Percentiles rank a stretch among this genome's conserved stretches.
phyloP scores from a whole-genome alignment of 1,140 invertebrate genomes.

The Yoshiicerus persimilis region DNA sequence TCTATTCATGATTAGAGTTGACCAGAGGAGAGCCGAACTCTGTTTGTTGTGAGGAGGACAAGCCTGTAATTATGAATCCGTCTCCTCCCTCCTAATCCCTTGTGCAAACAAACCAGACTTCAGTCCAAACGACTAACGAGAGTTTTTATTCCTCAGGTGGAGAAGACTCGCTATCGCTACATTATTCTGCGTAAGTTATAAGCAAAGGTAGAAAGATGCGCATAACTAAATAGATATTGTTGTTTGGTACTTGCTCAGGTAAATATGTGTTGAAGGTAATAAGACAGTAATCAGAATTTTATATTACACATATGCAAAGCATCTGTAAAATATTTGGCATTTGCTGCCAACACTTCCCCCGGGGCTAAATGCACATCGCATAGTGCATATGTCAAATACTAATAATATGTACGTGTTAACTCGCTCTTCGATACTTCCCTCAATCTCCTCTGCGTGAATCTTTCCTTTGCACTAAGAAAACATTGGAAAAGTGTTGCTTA shows the following conservation, averaged over 20 bases:
- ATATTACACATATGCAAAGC: background rate
- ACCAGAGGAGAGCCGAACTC: background rate
- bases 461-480: background rate
- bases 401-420: background rate
- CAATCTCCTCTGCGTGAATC: background rate
- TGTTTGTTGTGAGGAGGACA: conserved; percentile 9
- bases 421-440: background rate
- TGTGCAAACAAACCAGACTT: conserved; percentile 38
- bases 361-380: background rate
- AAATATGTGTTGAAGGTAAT: background rate
- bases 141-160: background rate
- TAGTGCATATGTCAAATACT: background rate
- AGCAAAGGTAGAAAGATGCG: background rate
- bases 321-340: conserved; percentile 4
- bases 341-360: background rate
- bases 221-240: background rate
- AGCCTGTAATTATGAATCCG: conserved; percentile 31
- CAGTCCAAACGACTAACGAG: background rate
- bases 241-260: background rate
- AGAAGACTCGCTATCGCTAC: background rate
- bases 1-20: background rate
- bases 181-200: background rate
- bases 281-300: conserved; percentile 12
- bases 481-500: background rate
- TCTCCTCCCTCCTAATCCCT: conserved; percentile 38